Evolutionary conservation across 92 coral and sea anemone species (phyloP), one percentile per base, ranked within the genome.

Genomic region (Heteractis magnifica): DNA sequence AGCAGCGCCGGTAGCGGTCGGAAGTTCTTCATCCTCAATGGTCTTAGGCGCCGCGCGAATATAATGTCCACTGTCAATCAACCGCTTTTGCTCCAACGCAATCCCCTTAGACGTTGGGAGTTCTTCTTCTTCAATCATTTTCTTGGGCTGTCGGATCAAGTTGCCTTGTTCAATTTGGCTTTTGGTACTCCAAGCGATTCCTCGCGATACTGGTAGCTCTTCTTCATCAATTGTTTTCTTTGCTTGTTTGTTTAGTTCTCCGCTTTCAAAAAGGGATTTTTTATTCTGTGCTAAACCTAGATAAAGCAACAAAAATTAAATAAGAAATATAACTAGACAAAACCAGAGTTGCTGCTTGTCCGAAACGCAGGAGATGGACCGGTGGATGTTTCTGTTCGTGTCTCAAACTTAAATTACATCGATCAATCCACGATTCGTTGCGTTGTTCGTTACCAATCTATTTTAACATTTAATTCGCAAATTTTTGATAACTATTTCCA

Each of bases 161-260:
- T 70, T 84, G 19, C 94, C 94, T 79, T 84, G 85, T 26, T 91
- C 91, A 56, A 49, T 88, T 19, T 84, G 91, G 60, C 77, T 78
- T 20, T 88, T 85, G 6, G 91, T 82, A 5, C 76, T 85, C 49
- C 76, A 74, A 11, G 91, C 90, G 18, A 16, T 77, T 16, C 94
- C 94, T n/a, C 85, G 77, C 5, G 83, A 64, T 10, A 85, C 77
- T 14, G 74, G 49, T n/a, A 85, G 65, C 71, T 85, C 88, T 75
- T 93, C 97, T 4, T 87, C 92, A 62, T 91, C 97, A 13, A 91
- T 86, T 70, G 89, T 81, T 77, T 93, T 93, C 16, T 48, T 92
- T 7, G 94, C 79, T 82, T 87, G 87, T 70, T 65, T 86, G 52
- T 87, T 80, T 20, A 88, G 81, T 41, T 91, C 90, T 10, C 94